Evolutionary conservation across 1,140 invertebrate species (phyloP), one percentile per base, ranked within the genome.

Genomic region (Drosophila nannoptera): DNA sequence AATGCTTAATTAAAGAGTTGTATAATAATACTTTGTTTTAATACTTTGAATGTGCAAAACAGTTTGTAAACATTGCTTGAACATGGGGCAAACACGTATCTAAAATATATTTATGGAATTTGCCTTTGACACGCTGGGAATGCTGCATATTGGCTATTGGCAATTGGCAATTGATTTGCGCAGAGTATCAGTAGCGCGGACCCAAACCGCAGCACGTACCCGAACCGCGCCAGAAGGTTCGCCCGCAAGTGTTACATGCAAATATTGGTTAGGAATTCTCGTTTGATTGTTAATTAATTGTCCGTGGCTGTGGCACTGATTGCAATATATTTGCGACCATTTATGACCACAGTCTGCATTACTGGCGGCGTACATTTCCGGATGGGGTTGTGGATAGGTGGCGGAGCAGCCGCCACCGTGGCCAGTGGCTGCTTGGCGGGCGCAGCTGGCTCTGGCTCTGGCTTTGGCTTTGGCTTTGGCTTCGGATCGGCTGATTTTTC

Each of bases 321-420:
- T 4, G 77, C 73, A 35, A 81, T 65, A 31, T 77, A 81, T 59
- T 81, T 82, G 22, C 66, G 70, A 7, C 59, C 60, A 9, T 67
- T 74, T n/a, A 77, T 62, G 1, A 58, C 0, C 4, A 81, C 69
- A 7, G 36, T 52, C 61, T 81, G 58, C 77, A 81, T 81, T 1
- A 81, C 0, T 4, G 60, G 66, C 7, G 63, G 59, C 2, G 42
- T 80, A 11, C 12, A 38, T 16, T 40, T 56, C 33, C 1, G 5
- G 4, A 0, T 5, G 7, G 2, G 9, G 4, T 0, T 22, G n/a
- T 33, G 7, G 4, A 3, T 36, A n/a, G 7, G n/a, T 6, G 8
- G n/a, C 4, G 8, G n/a, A 7, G 29, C 29, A 31, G 32, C 8
- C 4, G 3, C 31, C 11, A 11, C 35, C 5, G 14, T 5, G 11